Evolutionary conservation across 1,140 invertebrate species (phyloP), one percentile per base, ranked within the genome.

Genomic region (Tribolium madens): DNA sequence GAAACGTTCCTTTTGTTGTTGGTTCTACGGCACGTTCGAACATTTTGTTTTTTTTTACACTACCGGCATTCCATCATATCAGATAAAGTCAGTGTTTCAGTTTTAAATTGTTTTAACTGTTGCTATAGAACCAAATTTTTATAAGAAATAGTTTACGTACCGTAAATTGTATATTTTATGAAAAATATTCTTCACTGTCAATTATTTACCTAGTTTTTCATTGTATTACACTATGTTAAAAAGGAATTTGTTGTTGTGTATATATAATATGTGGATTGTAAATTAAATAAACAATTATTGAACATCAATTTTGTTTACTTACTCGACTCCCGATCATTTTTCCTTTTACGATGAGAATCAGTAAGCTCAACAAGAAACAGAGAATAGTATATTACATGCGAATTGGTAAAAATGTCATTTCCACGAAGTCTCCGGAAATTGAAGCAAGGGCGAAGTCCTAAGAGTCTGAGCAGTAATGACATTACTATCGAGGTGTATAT

Each of bases 221-320:
- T 64, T 73, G 48, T 73, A 53, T 73, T 73, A 73, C 64, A 71
- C 42, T 77, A 78, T 71, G 76, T 78, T 77, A 71, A 77, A 42
- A 73, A 73, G 48, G 75, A 75, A 78, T 53, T 79, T 78, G 73
- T 79, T 79, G 80, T 81, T 81, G 80, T 81, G 75, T 79, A 81
- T 70, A 81, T 78, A 79, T 64, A 76, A 31, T 79, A 77, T 75
- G 69, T 81, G 73, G 74, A 79, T 53, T 79, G 80, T 80, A 76
- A 76, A 81, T 79, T 76, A 76, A 75, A 79, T 72, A 79, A 78
- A 78, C 13, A 18, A 76, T 33, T 76, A 48, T 64, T 46, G 57
- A 70, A 76, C 48, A 70, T 50, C 53, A 52, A 69, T 76, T 52
- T 76, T 73, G 13, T 68, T 75, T 26, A 26, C 21, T 26, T 4